phyloP scores from a whole-genome alignment of 2,888 invertebrate species.

The Cacoxenus indagator region DNA sequence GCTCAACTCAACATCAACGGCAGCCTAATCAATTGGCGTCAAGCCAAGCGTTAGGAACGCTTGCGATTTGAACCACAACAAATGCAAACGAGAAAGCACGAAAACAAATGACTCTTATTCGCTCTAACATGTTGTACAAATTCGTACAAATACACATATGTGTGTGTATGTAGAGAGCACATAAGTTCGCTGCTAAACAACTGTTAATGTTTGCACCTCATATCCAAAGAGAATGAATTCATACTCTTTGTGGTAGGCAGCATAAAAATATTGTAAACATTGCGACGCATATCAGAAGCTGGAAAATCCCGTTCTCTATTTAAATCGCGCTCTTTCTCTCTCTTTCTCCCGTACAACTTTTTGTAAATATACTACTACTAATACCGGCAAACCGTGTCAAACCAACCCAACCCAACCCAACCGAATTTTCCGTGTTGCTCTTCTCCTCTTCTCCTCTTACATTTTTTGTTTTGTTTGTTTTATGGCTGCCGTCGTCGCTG shows the following conservation, averaged over 20 bases:
- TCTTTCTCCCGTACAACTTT: no score
- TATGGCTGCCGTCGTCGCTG: background rate
- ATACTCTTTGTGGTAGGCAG: no score
- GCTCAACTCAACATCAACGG: background rate
- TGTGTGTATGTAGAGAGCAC: no score
- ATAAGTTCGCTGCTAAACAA: no score
- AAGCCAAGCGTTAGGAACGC: background rate
- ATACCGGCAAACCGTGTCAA: no score
- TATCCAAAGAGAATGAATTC: no score
- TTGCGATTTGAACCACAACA: background rate
- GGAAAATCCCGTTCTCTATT: background rate
- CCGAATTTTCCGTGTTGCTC: constrained; percentile 26
- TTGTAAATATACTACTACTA: no score
- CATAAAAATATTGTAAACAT: background rate
- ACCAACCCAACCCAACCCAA: constrained; percentile 29
- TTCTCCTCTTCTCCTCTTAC: background rate
- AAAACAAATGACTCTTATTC: constrained; percentile 23
- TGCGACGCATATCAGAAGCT: background rate
- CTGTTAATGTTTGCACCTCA: no score
- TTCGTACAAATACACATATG: background rate
- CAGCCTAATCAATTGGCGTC: background rate
- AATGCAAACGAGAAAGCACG: constrained; percentile 19
- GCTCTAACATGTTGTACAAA: background rate
- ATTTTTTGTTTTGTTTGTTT: background rate
- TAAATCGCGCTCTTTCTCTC: constrained; percentile 15